Evolutionary conservation across 2,888 invertebrate species (phyloP), one percentile per base, ranked within the genome.

Genomic region (Agrenia bidenticulata): DNA sequence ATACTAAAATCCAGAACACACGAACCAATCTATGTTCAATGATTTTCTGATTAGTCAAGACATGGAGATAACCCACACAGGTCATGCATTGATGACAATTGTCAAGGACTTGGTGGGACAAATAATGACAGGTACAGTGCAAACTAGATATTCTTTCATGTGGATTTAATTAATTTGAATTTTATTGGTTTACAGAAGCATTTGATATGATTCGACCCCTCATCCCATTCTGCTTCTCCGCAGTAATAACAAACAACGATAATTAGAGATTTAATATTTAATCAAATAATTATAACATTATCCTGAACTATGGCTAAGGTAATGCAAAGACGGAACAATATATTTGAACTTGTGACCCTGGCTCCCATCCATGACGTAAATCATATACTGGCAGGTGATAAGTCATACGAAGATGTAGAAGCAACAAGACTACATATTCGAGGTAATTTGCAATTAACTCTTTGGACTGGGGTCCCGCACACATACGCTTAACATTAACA

Each of bases 141-240:
- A n/a, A 39, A 39, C 15, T 15, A 39, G 9, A n/a, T n/a, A n/a
- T n/a, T n/a, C n/a, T n/a, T n/a, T n/a, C n/a, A 9, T 17, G 17
- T n/a, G 19, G 13, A 49, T 15, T 49, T 49, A 7, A 7, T 23
- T 23, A 2, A 23, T 7, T 23, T 23, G 2, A 23, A 17, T 51
- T 19, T 4, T 51, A 23, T 4, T 4, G 4, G 9, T 88, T 98
- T 64, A 92, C 91, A 0, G 89, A 92, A 77, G 90, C 92, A 86
- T 97, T 98, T 79, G 90, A 91, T 78, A 81, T 97, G 64, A 89
- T 92, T 27, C 86, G 96, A 73, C 97, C 97, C 0, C 84, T 96
- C 64, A 93, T 96, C 77, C 90, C 92, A 7, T 96, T 97, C 81
- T 92, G 91, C 79, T 96, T 96, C 83, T 88, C 92, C 81, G 92